phyloP scores from a whole-genome alignment of 1,140 invertebrate species.

The Heliconius hermathena region DNA sequence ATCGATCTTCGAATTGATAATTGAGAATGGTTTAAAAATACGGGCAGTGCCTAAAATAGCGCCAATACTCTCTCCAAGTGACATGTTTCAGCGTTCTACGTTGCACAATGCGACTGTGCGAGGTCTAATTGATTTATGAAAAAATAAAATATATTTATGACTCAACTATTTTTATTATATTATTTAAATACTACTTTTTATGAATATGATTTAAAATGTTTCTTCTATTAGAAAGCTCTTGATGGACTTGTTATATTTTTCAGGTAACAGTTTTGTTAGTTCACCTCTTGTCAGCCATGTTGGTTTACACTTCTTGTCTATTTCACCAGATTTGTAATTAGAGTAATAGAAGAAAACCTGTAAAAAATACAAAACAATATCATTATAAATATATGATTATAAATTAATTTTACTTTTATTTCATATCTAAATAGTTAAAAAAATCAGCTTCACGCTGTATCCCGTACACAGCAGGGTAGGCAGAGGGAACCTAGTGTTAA shows the following conservation, averaged over 20 bases:
- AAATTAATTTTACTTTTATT: background rate
- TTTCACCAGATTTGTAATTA: constrained; percentile 64
- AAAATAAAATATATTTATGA: background rate
- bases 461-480: no score
- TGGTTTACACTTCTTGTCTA: constrained; percentile 51
- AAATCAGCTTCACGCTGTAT: background rate
- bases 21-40: no score
- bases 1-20: no score
- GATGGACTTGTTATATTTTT: constrained; percentile 67
- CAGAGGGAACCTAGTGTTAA: no score
- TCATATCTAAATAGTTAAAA: background rate
- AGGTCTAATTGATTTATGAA: no score
- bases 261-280: constrained; percentile 64
- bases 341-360: constrained; percentile 81
- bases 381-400: background rate
- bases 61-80: no score
- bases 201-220: constrained; percentile 51
- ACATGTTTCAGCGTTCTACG: no score
- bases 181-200: constrained; percentile 19
- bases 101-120: no score
- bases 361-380: constrained; percentile 37
- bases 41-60: no score
- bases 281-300: constrained; percentile 76
- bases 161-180: constrained; percentile 9
- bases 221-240: constrained; percentile 77